These are phyloP conservation scores for Aphaenogaster ashmeadi DNA, from an alignment of 1,140 invertebrate genomes.

Conservation along the genomic window DNA sequence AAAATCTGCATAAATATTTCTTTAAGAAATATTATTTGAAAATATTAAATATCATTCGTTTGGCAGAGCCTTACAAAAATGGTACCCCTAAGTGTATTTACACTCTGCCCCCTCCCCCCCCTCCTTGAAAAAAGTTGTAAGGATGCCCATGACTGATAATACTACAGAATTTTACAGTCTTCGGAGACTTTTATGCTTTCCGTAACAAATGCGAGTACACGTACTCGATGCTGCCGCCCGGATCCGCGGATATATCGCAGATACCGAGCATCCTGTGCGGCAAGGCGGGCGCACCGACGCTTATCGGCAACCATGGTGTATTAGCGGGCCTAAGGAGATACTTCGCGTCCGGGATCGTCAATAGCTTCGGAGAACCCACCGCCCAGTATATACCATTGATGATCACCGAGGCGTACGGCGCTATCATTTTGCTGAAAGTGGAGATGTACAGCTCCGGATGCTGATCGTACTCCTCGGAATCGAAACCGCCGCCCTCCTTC, in stretches of 20 bases:
- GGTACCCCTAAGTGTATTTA: too few species aligned
- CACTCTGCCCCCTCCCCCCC: too few species aligned
- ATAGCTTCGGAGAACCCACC: conserved; percentile 96
- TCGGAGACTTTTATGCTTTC: neutral
- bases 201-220: neutral
- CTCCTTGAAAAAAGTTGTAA: too few species aligned
- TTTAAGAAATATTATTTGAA: too few species aligned
- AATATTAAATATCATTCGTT: too few species aligned
- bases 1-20: too few species aligned
- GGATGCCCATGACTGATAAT: neutral
- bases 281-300: conserved; percentile 94
- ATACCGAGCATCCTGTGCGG: conserved; percentile 97
- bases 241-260: conserved; percentile 99
- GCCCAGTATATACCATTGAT: conserved; percentile 99
- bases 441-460: conserved; percentile 98
- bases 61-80: too few species aligned
- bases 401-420: conserved; percentile 98
- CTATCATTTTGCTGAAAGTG: conserved; percentile 98
- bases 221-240: conserved; percentile 98
- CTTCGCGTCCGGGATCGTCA: conserved; percentile 99
- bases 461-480: conserved; percentile 96
- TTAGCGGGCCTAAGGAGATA: conserved; percentile 94
- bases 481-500: conserved; percentile 96
- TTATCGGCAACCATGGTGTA: conserved; percentile 96
- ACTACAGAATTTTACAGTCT: neutral